phyloP scores from a whole-genome alignment of 2,797 vertebrate species.

The Lophotriccus pileatus region DNA sequence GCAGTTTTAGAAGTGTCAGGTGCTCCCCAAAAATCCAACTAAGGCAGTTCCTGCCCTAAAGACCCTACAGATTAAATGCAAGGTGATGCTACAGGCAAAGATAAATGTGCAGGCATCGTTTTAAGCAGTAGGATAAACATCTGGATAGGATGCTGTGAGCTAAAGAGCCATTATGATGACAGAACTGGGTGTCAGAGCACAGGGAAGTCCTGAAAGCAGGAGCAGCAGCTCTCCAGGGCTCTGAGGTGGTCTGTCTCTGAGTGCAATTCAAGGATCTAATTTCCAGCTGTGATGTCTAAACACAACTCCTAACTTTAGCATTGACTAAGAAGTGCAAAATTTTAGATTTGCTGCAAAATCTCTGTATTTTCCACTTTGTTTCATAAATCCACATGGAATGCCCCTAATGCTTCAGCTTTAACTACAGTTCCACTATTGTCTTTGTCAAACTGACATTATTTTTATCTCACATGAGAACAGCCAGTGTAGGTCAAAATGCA shows the following conservation, averaged over 20 bases:
- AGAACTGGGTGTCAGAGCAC: rapidly evolving
- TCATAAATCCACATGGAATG: background rate
- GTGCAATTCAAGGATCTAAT: background rate
- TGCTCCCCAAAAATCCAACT: background rate
- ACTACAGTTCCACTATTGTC: background rate
- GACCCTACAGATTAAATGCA: background rate
- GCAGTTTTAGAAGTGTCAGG: background rate
- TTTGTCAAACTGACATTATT: background rate
- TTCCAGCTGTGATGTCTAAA: background rate
- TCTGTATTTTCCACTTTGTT: background rate
- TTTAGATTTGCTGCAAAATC: background rate
- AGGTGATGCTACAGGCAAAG: background rate
- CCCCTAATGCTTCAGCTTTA: background rate
- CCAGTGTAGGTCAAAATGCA: background rate
- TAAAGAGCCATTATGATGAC: rapidly evolving
- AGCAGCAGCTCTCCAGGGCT: background rate
- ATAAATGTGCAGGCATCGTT: rapidly evolving
- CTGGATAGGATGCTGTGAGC: background rate
- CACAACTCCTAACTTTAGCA: background rate
- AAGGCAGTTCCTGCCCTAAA: background rate
- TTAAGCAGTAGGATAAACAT: background rate
- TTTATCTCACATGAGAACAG: background rate
- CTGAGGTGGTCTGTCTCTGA: background rate
- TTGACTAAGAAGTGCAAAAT: background rate
- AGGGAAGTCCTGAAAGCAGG: background rate